These are phyloP conservation scores for Anguilla marmorata DNA, from an alignment of 2,797 vertebrate genomes.

Conservation along the genomic window DNA sequence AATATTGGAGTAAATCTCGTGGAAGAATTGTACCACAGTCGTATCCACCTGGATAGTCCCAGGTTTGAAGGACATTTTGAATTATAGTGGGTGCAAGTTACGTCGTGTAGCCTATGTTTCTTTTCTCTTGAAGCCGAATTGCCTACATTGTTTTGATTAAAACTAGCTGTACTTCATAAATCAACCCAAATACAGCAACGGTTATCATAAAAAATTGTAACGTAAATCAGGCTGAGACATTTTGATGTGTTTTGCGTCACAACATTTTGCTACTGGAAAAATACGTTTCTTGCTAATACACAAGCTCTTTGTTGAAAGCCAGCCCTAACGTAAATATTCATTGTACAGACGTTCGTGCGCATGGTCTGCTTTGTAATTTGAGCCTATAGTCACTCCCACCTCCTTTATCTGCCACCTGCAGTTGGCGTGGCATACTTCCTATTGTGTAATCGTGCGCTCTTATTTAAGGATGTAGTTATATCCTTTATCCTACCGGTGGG, in stretches of 20 bases:
- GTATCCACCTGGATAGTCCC: background rate
- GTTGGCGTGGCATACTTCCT: conserved; percentile 47
- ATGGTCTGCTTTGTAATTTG: conserved; percentile 37
- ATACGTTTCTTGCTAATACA: background rate
- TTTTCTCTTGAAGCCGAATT: background rate
- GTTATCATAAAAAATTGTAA: background rate
- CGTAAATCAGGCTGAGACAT: background rate
- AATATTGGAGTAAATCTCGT: background rate
- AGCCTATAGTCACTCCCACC: conserved; percentile 42
- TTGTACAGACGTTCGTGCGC: conserved; percentile 39
- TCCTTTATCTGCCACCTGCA: conserved; percentile 63
- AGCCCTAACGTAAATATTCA: background rate
- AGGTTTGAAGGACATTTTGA: background rate
- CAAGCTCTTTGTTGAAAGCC: background rate
- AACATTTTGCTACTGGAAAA: background rate
- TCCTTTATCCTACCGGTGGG: background rate
- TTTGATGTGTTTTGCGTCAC: background rate
- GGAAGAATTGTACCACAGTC: background rate
- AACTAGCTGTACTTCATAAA: background rate
- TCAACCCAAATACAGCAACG: background rate
- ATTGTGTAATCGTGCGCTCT: background rate
- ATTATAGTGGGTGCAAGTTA: background rate
- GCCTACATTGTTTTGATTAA: background rate
- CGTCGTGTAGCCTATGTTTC: background rate
- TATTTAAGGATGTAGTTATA: background rate